Base-by-base conservation (phyloP, 2,888 invertebrate genomes). In the Volucella inanis region DNA sequence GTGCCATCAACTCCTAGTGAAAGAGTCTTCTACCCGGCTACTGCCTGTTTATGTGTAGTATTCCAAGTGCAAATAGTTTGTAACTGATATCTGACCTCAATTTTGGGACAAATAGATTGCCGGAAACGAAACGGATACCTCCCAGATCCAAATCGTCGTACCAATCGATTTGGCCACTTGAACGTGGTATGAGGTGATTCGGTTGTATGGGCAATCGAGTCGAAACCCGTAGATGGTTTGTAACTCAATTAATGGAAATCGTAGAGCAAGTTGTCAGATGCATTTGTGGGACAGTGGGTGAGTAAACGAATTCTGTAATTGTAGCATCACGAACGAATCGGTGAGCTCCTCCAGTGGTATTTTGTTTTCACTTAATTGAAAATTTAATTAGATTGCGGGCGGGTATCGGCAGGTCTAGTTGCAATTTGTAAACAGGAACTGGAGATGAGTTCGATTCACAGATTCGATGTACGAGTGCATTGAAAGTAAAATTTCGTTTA, bases 1-100 rank as follows among this genome's bases (percentile, higher is more conserved):
- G n/a, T 59, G 41, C 31, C 38, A 45, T 68, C 47, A 68, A 45
- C 68, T 55, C 8, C 38, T 31, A 8, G 31, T 15, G 39, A 47
- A 14, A 14, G 12, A 12, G 49, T 59, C 54, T 41, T 49, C 55
- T 4, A 2, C 31, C 43, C n/a, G 8, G 8, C 4, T 49, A 12
- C 6, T 45, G 3, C 50, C n/a, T 45, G 15, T 12, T 14, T 10
- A 15, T 39, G 43, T 8, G n/a, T n/a, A 49, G 14, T 64, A 78
- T 64, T 15, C 64, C 47, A 52, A 64, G 74, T 78, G 68, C 55
- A 83, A 83, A 55, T 79, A 84, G 79, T 84, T 79, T 79, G 83
- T 79, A 84, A 79, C 74, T 64, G 78, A 79, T 84, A 74, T 75
- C 70, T 75, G 83, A 84, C 83, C 83, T 75, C 64, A 59, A 65